phyloP scores from a whole-genome alignment of 2,888 invertebrate genomes.

The Dascillus cervinus region DNA sequence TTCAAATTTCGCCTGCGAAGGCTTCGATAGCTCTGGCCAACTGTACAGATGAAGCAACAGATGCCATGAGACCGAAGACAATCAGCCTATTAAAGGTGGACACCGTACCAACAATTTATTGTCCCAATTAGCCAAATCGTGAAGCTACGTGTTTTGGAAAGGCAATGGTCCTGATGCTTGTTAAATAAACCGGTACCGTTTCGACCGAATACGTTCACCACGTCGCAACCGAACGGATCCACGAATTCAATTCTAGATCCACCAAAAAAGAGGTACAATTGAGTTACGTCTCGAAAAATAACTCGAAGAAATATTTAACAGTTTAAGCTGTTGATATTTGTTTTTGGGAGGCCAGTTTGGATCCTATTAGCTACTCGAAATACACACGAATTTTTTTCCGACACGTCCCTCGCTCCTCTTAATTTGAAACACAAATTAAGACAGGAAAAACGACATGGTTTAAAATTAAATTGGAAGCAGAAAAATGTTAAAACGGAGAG shows the following conservation, averaged over 20 bases:
- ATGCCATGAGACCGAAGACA: slow-evolving; percentile 43
- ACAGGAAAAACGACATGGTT: slow-evolving; percentile 27
- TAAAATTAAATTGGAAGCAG: slow-evolving; percentile 28
- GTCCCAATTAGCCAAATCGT: slow-evolving; percentile 49
- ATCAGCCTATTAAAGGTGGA: slow-evolving; percentile 46
- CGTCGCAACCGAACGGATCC: background rate
- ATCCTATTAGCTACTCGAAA: slow-evolving; percentile 11
- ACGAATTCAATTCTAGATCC: no score
- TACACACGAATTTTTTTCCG: slow-evolving; percentile 21
- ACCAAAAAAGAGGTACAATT: no score
- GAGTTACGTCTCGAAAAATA: no score
- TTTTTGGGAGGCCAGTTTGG: slow-evolving; percentile 13
- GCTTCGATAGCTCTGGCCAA: no score
- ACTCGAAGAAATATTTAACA: slow-evolving; percentile 4
- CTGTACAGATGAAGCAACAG: slow-evolving; percentile 29
- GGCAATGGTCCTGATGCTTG: slow-evolving; percentile 37
- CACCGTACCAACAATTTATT: slow-evolving; percentile 47
- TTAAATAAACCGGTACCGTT: slow-evolving; percentile 26
- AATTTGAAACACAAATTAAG: slow-evolving; percentile 36
- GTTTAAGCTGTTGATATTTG: slow-evolving; percentile 14
- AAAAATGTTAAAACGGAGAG: slow-evolving; percentile 26
- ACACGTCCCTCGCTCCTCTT: slow-evolving; percentile 28
- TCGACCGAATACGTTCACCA: slow-evolving; percentile 11
- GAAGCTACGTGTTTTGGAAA: slow-evolving; percentile 45
- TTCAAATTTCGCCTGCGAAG: no score